phyloP scores from a whole-genome alignment of 2,113 vertebrate genomes.

The Pipa parva region DNA sequence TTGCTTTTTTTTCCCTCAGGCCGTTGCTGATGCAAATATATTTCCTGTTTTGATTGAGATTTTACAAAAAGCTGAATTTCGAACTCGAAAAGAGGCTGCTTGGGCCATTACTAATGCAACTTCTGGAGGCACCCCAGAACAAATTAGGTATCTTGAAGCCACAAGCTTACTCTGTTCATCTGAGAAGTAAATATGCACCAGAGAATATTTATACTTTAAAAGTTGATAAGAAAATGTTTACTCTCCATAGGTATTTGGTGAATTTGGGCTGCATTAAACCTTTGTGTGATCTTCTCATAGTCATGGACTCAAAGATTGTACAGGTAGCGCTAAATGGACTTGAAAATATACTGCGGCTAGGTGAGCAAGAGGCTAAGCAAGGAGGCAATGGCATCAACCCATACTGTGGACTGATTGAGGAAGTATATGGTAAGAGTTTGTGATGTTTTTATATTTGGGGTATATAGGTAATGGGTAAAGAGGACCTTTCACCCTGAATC shows the following conservation, averaged over 20 bases:
- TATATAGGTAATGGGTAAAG: too few species aligned
- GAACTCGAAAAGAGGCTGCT: slow-evolving; percentile 93
- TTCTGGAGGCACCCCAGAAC: slow-evolving; percentile 90
- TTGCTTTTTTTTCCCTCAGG: slow-evolving; percentile 58
- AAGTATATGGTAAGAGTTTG: slow-evolving; percentile 78
- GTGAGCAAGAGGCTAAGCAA: slow-evolving; percentile 93
- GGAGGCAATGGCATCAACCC: slow-evolving; percentile 82
- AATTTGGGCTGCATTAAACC: slow-evolving; percentile 94
- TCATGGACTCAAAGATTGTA: slow-evolving; percentile 98
- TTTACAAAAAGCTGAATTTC: slow-evolving; percentile 95
- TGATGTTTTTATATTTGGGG: neutral
- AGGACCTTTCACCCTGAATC: too few species aligned
- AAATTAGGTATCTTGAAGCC: slow-evolving; percentile 76
- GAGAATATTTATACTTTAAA: neutral
- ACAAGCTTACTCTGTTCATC: neutral
- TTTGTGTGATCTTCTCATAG: slow-evolving; percentile 90
- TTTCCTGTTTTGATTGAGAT: slow-evolving; percentile 97
- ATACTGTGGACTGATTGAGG: slow-evolving; percentile 94
- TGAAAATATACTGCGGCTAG: slow-evolving; percentile 92
- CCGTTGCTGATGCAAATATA: slow-evolving; percentile 95
- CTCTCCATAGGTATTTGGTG: slow-evolving; percentile 78
- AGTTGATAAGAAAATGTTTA: neutral
- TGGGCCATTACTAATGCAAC: slow-evolving; percentile 98
- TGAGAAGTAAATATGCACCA: neutral
- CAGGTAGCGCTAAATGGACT: slow-evolving; percentile 91